Evolutionary conservation across 2,113 vertebrate genomes (phyloP).

Genomic region (Ceyx melanurus): DNA sequence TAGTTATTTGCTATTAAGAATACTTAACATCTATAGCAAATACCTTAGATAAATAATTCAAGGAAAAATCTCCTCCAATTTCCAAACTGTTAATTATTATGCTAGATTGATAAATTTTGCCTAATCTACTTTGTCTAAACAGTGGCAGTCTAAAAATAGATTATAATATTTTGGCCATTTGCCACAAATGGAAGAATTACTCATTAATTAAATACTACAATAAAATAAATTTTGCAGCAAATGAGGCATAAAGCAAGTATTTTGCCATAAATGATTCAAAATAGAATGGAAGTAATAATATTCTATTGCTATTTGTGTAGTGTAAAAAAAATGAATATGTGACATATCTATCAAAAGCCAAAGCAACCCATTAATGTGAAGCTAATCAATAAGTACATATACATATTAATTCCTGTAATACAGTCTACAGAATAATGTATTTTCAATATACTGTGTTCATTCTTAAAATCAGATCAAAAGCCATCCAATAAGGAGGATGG

Average conservation of each 20-base stretch:
- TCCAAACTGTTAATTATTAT: constrained; percentile 40
- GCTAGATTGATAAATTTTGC: constrained; percentile 47
- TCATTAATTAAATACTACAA: constrained; percentile 72
- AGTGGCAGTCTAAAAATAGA: constrained; percentile 22
- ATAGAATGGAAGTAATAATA: constrained; percentile 46
- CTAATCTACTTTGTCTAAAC: constrained; percentile 63
- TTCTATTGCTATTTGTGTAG: constrained; percentile 2
- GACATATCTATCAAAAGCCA: background rate
- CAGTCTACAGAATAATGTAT: background rate
- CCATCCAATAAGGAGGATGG: background rate
- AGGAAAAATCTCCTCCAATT: constrained; percentile 38
- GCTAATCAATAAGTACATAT: constrained; percentile 9
- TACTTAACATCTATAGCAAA: constrained; percentile 22
- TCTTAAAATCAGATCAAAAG: background rate
- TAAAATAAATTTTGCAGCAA: constrained; percentile 72
- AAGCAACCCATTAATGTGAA: background rate
- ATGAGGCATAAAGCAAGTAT: constrained; percentile 68
- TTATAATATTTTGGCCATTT: constrained; percentile 66
- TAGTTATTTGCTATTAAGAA: constrained; percentile 28
- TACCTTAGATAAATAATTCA: constrained; percentile 30
- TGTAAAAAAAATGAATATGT: constrained; percentile 34
- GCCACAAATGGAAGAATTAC: constrained; percentile 61
- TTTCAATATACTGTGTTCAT: background rate
- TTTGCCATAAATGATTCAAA: constrained; percentile 62
- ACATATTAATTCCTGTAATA: constrained; percentile 13